Base-by-base conservation (phyloP, 2,113 vertebrate genomes). In the Sylvilagus bachmani region DNA sequence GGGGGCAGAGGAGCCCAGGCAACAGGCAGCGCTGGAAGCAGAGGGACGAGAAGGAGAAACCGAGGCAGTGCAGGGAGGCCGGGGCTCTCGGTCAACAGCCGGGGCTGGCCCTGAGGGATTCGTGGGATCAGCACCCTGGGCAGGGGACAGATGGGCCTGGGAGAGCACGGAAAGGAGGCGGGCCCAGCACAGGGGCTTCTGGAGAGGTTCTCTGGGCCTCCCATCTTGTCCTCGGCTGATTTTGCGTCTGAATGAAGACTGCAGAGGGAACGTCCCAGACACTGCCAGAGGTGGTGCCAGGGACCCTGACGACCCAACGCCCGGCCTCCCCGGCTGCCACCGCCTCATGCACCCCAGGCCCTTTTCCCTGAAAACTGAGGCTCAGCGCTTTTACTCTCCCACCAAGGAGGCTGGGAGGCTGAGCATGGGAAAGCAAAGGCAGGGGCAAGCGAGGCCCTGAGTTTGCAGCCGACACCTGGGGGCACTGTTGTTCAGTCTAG, bases 401-500 rank as follows among this genome's bases (percentile, higher is more conserved):
- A 9, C 14, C 33, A 61, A 51, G 38, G 27, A 25, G 27, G 13
- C 10, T 61, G 16, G 53, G 55, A 87, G 58, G 67, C 27, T 36
- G 14, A n/a, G 62, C 6, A 12, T 73, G 67, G 27, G 27, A 22
- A 82, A 92, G n/a, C 25, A n/a, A 85, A 77, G 38, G 55, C 44
- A 38, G 80, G 69, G 24, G 75, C 66, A 73, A 61, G 33, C 0
- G 0, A 33, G 91, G 91, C 94, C 97, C 86, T 93, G 36, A 2
- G 0, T 14, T 75, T 86, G 70, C 14, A 44, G 89, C 70, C 3
- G 38, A 96, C 97, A 95, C 96, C 82, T 96, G 97, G 94, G 95
- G 97, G 95, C 96, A 82, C 94, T 97, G 94, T 96, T 95, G 96
- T 14, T 95, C 91, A 97, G 89, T 24, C 86, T 58, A 67, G 90